Evolutionary conservation across 1,140 invertebrate species (phyloP), one percentile per base, ranked within the genome.

Genomic region (Drosophila sulfurigaster): DNA sequence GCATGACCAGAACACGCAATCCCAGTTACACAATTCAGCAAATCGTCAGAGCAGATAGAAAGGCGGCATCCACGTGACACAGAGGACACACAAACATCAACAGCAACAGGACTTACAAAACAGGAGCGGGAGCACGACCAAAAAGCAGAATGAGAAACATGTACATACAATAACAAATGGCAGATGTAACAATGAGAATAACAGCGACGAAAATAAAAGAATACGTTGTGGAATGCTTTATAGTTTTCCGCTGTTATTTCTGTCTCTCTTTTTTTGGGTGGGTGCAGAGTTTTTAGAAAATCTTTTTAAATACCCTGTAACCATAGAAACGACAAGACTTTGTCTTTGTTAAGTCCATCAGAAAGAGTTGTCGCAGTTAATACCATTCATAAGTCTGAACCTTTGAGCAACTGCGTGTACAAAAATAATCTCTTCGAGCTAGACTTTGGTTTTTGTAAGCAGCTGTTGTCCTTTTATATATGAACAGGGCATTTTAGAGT

Each of bases 181-280:
- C 68, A 65, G 54, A 69, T 65, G 54, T 64, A 72, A 72, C 60
- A 72, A 73, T 73, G 63, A 71, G n/a, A 65, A 48, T 16, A 32
- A 49, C 43, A 66, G 32, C 25, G 38, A 7, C 6, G 28, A 15
- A 70, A 49, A 69, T 57, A 76, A 75, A 76, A 73, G 51, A 74
- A 88, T 83, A 60, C 72, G 63, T 78, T 72, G 62, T 73, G 82
- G 69, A 87, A 87, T 82, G 82, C 83, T 87, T 87, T 87, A 88
- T 88, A 82, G 82, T 82, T 87, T 88, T 71, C 77, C 67, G 64
- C 51, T 74, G 66, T 80, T 70, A 77, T 82, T 79, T 79, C 57
- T 43, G 25, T 11, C 41, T 56, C 81, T 71, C 74, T 63, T 78
- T 83, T 75, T 58, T 45, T 67, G 30, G 16, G 10, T 8, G 45